A percentile compares a stretch with the other conserved stretches of the same genome.
Evolutionary conservation across 2,888 invertebrate species (phyloP).

Genomic region (Suillia variegata): DNA sequence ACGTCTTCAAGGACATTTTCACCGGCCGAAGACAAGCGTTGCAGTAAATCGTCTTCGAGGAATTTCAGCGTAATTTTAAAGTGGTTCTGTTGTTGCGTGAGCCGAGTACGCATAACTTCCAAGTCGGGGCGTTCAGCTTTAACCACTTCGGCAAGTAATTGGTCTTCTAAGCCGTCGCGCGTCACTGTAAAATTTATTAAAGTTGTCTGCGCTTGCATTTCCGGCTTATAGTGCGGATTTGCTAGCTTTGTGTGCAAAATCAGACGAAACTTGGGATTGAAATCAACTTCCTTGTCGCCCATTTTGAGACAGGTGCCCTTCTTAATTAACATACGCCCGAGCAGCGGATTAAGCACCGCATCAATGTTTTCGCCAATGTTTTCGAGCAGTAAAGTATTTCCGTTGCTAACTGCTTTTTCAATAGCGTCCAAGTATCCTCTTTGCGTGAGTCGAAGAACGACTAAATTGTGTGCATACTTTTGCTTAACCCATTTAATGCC

Average conservation of each 20-base stretch:
- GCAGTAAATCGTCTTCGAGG: slow-evolving; percentile 89
- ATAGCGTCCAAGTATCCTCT: slow-evolving; percentile 84
- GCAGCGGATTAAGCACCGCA: slow-evolving; percentile 86
- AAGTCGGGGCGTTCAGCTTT: slow-evolving; percentile 91
- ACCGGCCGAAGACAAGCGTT: slow-evolving; percentile 85
- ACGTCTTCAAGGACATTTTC: slow-evolving; percentile 91
- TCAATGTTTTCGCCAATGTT: slow-evolving; percentile 89
- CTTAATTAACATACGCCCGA: slow-evolving; percentile 86
- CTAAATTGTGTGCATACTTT: slow-evolving; percentile 75
- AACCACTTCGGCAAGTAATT: slow-evolving; percentile 90
- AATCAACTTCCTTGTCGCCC: slow-evolving; percentile 92
- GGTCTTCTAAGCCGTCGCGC: slow-evolving; percentile 90
- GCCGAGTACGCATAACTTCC: slow-evolving; percentile 77
- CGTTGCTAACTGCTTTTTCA: slow-evolving; percentile 75
- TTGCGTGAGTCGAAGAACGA: slow-evolving; percentile 78
- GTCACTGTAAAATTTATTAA: slow-evolving; percentile 96
- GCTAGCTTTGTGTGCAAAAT: slow-evolving; percentile 92
- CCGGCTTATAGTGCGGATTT: slow-evolving; percentile 95
- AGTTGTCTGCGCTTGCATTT: slow-evolving; percentile 95
- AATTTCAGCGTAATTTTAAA: slow-evolving; percentile 91
- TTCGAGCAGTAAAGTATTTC: slow-evolving; percentile 80
- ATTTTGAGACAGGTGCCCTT: slow-evolving; percentile 83
- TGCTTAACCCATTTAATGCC: slow-evolving; percentile 95
- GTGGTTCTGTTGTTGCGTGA: slow-evolving; percentile 92
- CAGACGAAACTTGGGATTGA: slow-evolving; percentile 78